phyloP scores from a whole-genome alignment of 2,797 vertebrate genomes.

The Champsocephalus gunnari region DNA sequence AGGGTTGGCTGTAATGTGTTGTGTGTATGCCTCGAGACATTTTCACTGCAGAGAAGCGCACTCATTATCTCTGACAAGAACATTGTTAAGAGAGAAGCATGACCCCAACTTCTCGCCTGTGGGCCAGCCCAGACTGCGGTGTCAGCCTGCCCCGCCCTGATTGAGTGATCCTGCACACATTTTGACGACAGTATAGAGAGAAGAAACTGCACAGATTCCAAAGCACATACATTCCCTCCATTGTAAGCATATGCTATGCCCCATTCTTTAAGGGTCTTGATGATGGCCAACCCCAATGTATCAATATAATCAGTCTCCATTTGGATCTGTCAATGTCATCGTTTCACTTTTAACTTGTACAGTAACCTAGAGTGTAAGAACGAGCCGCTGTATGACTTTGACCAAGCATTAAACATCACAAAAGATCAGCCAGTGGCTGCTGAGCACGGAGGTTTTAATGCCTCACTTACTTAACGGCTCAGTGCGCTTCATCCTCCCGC shows the following conservation, averaged over 20 bases:
- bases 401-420: slow-evolving; percentile 14
- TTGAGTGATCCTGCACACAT: slow-evolving; percentile 1
- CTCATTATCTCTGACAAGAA: slow-evolving; percentile 59
- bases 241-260: slow-evolving; percentile 17
- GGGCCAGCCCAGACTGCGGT: slow-evolving; percentile 14
- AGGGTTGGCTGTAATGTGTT: slow-evolving; percentile 22
- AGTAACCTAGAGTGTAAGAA: neutral
- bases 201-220: neutral
- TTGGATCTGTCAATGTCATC: slow-evolving; percentile 15
- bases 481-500: slow-evolving; percentile 31
- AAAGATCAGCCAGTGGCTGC: slow-evolving; percentile 20
- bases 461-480: slow-evolving; percentile 35
- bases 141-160: neutral
- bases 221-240: neutral
- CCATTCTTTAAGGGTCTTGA: neutral
- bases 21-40: slow-evolving; percentile 39
- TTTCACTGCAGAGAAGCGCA: slow-evolving; percentile 21
- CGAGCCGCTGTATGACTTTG: neutral
- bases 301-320: neutral
- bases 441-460: slow-evolving; percentile 41
- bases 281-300: neutral
- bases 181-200: slow-evolving; percentile 4
- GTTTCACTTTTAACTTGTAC: neutral
- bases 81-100: slow-evolving; percentile 29
- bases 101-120: slow-evolving; percentile 42